These are phyloP conservation scores for Cerastis rubricosa DNA, from an alignment of 2,888 invertebrate genomes.

Conservation along the genomic window DNA sequence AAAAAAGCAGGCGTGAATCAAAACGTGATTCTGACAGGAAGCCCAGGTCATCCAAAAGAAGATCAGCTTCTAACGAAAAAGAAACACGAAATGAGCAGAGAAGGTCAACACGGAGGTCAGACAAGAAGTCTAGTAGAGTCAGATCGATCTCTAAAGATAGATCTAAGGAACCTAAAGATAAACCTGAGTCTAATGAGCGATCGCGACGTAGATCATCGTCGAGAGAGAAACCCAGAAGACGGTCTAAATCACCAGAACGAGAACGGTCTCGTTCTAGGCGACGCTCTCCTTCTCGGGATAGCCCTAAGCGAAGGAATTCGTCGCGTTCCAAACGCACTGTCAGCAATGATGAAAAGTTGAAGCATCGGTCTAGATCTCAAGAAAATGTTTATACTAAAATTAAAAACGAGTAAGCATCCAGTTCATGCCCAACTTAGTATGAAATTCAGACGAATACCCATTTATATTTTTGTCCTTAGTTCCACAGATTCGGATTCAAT, in stretches of 20 bases:
- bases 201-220: conserved; percentile 80
- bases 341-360: conserved; percentile 78
- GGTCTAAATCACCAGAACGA: conserved; percentile 77
- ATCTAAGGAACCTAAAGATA: conserved; percentile 80
- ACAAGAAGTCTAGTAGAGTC: conserved; percentile 74
- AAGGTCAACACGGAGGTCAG: conserved; percentile 78
- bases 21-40: conserved; percentile 81
- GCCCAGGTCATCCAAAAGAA: conserved; percentile 80
- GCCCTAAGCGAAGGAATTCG: conserved; percentile 62
- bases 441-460: neutral
- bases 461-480: conserved; percentile 69
- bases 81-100: conserved; percentile 72
- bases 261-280: conserved; percentile 74
- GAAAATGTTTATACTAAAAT: conserved; percentile 79
- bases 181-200: conserved; percentile 77
- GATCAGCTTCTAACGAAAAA: conserved; percentile 79
- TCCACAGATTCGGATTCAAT: conserved; percentile 87
- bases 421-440: neutral
- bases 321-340: conserved; percentile 73
- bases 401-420: conserved; percentile 84
- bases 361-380: conserved; percentile 85
- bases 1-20: conserved; percentile 79
- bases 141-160: conserved; percentile 79
- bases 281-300: conserved; percentile 71
- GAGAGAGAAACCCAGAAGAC: conserved; percentile 75